Conservation (phyloP, 2,797 vertebrate genomes). For the Euthynnus affinis region DNA sequence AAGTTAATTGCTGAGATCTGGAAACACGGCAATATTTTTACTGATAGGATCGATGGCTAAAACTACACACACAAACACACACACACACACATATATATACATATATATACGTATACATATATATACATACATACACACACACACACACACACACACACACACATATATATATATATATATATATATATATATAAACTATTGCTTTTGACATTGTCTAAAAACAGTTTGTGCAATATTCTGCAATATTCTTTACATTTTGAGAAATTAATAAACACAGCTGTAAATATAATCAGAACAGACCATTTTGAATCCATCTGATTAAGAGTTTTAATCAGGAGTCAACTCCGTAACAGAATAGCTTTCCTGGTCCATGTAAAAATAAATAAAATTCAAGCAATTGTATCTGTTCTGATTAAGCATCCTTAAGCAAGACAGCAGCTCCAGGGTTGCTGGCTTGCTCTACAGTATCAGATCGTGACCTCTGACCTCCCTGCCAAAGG, state of each 20-base stretch:
- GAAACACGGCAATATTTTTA: background rate
- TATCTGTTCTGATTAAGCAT: background rate
- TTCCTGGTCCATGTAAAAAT: too few species aligned
- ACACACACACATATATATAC: too few species aligned
- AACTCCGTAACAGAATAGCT: background rate
- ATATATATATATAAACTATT: too few species aligned
- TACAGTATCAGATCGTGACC: background rate
- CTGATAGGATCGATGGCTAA: too few species aligned
- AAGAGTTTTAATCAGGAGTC: background rate
- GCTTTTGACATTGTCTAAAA: too few species aligned
- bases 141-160: too few species aligned
- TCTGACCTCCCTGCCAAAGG: slow-evolving; percentile 5
- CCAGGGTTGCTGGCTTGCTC: background rate
- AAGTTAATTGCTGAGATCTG: background rate
- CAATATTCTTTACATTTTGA: background rate
- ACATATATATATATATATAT: too few species aligned
- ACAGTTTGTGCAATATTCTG: background rate
- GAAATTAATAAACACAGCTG: background rate
- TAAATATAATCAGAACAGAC: background rate
- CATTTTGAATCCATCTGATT: background rate
- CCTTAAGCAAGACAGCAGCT: background rate
- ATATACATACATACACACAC: too few species aligned
- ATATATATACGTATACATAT: too few species aligned
- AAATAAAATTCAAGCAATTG: background rate
- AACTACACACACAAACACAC: too few species aligned